A percentile compares a stretch with the other conserved stretches of the same genome.
phyloP scores from a whole-genome alignment of 2,888 invertebrate species.

The Sacculina carcini region DNA sequence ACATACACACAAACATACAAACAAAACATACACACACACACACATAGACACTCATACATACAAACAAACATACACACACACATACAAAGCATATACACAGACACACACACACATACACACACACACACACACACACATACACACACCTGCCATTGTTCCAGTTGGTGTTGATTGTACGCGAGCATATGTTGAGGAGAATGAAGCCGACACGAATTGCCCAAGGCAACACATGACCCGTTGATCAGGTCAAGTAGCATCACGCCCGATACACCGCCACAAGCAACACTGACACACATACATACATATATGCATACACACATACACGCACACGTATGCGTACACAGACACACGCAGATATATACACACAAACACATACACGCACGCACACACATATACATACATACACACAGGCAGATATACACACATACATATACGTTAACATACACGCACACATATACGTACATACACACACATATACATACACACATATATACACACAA shows the following conservation, averaged over 20 bases:
- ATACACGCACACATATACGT: background rate
- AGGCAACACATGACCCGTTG: too few relatives aligned
- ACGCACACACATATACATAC: background rate
- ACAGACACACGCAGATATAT: background rate
- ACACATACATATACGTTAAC: background rate
- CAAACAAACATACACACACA: too few relatives aligned
- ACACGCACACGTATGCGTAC: background rate
- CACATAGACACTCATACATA: too few relatives aligned
- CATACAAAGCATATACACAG: too few relatives aligned
- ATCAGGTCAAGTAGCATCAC: background rate
- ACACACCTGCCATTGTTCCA: too few relatives aligned
- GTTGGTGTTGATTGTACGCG: too few relatives aligned
- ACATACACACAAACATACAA: too few relatives aligned
- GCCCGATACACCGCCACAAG: background rate
- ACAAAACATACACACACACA: too few relatives aligned
- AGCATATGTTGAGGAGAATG: too few relatives aligned
- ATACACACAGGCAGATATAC: background rate
- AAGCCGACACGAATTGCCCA: too few relatives aligned
- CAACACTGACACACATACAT: background rate
- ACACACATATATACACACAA: background rate
- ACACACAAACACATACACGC: background rate
- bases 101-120: background rate
- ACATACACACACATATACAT: background rate
- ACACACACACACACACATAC: background rate
- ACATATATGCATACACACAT: background rate